Percentiles rank a stretch among this genome's conserved stretches.
phyloP scores from a whole-genome alignment of 2,888 invertebrate genomes.

The Ganaspis brasiliensis region DNA sequence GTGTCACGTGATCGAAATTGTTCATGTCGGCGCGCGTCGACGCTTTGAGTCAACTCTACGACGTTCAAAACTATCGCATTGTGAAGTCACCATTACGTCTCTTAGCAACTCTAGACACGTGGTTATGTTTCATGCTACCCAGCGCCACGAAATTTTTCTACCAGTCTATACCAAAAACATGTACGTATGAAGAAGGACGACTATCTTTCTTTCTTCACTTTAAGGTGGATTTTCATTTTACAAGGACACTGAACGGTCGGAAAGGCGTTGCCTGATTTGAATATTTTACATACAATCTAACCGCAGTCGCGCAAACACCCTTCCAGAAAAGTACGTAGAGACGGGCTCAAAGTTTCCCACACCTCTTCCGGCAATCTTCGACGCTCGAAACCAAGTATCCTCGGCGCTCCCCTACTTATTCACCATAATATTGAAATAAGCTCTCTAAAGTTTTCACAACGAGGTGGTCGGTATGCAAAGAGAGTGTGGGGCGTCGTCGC shows the following conservation, averaged over 20 bases:
- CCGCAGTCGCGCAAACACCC: neutral
- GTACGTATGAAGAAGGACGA: too few species aligned
- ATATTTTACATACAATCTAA: neutral
- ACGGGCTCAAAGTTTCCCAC: constrained; percentile 41
- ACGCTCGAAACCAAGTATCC: constrained; percentile 13
- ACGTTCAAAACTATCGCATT: too few species aligned
- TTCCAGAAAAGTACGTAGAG: neutral
- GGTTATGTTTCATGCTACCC: too few species aligned
- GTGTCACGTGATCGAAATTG: too few species aligned
- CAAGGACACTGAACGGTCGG: neutral
- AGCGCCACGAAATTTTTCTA: too few species aligned
- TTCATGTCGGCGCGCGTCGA: too few species aligned
- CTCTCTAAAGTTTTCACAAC: constrained; percentile 67
- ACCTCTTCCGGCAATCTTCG: constrained; percentile 12
- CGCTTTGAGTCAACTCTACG: too few species aligned
- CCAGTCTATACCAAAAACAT: too few species aligned
- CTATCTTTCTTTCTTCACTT: too few species aligned
- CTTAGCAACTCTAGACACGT: too few species aligned
- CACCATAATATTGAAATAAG: constrained; percentile 73
- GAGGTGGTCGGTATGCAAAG: constrained; percentile 53
- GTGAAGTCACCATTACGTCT: too few species aligned
- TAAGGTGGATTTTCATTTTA: too few species aligned
- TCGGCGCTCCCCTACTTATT: constrained; percentile 62
- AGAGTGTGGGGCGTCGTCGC: constrained; percentile 52
- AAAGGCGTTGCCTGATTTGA: neutral